Conservation (phyloP, 2,797 vertebrate genomes). For the Premnoplex brunnescens region DNA sequence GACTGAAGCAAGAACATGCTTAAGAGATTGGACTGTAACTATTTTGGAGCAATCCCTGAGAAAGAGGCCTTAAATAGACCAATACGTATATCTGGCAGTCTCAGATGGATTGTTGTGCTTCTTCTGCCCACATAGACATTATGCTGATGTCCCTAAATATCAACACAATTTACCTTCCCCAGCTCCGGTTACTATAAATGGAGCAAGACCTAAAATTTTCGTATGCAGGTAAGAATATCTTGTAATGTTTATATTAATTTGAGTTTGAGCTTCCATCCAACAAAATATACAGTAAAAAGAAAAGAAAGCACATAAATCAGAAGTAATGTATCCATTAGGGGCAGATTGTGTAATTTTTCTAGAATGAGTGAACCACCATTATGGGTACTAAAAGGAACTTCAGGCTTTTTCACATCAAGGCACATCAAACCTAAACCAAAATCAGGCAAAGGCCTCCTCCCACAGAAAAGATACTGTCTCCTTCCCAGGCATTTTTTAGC, state of each 20-base stretch:
- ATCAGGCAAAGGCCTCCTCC: neutral
- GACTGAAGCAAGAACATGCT: neutral
- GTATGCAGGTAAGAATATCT: neutral
- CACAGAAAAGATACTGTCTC: neutral
- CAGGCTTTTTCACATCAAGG: neutral
- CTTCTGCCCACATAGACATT: neutral
- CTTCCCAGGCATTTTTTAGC: neutral
- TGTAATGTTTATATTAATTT: neutral
- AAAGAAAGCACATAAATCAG: neutral
- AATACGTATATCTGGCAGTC: slow-evolving; percentile 15
- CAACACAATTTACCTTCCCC: neutral
- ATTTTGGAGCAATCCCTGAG: slow-evolving; percentile 50
- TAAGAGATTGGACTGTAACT: slow-evolving; percentile 13
- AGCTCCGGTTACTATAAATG: neutral
- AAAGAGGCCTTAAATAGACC: slow-evolving; percentile 55
- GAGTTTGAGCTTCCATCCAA: neutral
- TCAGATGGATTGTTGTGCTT: slow-evolving; percentile 26
- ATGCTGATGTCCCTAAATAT: neutral
- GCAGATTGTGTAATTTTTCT: neutral
- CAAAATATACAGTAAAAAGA: neutral
- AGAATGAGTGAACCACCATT: neutral
- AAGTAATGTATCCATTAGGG: neutral
- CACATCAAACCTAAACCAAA: neutral
- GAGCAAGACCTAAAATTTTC: neutral
- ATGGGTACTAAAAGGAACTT: neutral